Percentiles rank a stretch among this genome's conserved stretches.
These are phyloP conservation scores for Neopipo cinnamomea DNA, from an alignment of 2,113 vertebrate genomes.

Conservation along the genomic window DNA sequence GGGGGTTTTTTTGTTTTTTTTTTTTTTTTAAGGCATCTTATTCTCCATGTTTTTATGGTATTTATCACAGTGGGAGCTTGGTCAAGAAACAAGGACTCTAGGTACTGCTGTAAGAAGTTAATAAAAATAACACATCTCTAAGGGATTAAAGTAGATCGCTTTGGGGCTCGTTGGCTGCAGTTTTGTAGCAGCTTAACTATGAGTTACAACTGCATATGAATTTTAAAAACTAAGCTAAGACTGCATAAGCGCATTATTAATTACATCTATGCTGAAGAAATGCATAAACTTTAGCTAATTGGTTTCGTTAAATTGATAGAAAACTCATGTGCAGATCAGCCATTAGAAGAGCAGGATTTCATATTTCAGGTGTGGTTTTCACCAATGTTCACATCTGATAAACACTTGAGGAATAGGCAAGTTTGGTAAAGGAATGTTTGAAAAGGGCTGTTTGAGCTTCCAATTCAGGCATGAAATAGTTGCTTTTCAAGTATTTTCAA, in stretches of 20 bases:
- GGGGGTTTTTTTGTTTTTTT: background rate
- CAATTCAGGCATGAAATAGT: background rate
- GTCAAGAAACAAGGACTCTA: background rate
- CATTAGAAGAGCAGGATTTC: background rate
- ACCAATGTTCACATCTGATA: background rate
- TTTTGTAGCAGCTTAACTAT: background rate
- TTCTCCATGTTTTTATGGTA: background rate
- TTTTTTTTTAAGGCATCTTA: background rate
- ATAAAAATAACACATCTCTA: background rate
- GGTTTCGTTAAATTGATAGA: background rate
- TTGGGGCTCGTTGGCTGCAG: background rate
- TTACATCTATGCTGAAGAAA: background rate
- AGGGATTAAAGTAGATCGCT: background rate
- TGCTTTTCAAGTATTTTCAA: background rate
- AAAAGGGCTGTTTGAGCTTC: background rate
- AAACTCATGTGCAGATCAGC: background rate
- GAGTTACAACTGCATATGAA: conserved; percentile 1
- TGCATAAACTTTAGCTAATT: background rate
- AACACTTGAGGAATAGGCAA: background rate
- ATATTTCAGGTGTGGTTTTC: background rate
- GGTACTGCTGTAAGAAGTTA: conserved; percentile 10
- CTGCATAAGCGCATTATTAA: background rate
- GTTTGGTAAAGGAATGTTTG: background rate
- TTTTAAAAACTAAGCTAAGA: conserved; percentile 3
- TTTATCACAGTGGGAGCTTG: background rate